Percentiles rank a stretch among this genome's conserved stretches.
phyloP scores from a whole-genome alignment of 2,888 invertebrate species.

The Drosophila mimica region DNA sequence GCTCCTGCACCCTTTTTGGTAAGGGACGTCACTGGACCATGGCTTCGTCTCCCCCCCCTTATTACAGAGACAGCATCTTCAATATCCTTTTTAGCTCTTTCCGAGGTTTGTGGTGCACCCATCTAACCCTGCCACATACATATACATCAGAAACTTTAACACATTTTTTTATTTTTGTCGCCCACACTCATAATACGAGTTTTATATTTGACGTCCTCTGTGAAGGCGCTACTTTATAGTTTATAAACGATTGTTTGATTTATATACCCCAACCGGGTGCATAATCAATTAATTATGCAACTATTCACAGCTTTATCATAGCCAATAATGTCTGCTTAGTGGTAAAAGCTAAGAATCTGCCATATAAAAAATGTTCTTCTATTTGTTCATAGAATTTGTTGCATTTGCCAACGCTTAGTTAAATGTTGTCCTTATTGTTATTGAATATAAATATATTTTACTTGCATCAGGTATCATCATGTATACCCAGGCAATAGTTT shows the following conservation, averaged over 20 bases:
- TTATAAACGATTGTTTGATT: slow-evolving; percentile 24
- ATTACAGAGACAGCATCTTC: slow-evolving; percentile 55
- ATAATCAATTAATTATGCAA: background rate
- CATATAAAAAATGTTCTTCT: background rate
- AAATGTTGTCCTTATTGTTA: slow-evolving; percentile 27
- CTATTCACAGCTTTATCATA: background rate
- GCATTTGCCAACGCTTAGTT: slow-evolving; percentile 25
- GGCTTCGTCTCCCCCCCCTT: slow-evolving; percentile 11
- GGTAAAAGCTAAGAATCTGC: background rate
- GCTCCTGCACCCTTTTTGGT: slow-evolving; percentile 36
- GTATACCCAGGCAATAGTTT: slow-evolving; percentile 17
- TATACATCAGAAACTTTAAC: slow-evolving; percentile 15
- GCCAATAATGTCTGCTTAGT: background rate
- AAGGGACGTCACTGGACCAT: slow-evolving; percentile 38
- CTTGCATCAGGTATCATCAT: slow-evolving; percentile 27
- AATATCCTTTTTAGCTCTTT: slow-evolving; percentile 40
- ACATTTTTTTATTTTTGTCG: slow-evolving; percentile 37
- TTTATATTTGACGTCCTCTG: slow-evolving; percentile 17
- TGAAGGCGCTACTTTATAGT: slow-evolving; percentile 15
- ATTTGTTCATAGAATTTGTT: slow-evolving; percentile 14
- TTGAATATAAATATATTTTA: slow-evolving; percentile 37
- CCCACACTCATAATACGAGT: slow-evolving; percentile 23
- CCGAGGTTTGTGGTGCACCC: background rate
- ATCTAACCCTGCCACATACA: slow-evolving; percentile 4
- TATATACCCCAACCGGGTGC: slow-evolving; percentile 2